Conservation (phyloP, 2,797 vertebrate genomes). For the Channa striata region DNA sequence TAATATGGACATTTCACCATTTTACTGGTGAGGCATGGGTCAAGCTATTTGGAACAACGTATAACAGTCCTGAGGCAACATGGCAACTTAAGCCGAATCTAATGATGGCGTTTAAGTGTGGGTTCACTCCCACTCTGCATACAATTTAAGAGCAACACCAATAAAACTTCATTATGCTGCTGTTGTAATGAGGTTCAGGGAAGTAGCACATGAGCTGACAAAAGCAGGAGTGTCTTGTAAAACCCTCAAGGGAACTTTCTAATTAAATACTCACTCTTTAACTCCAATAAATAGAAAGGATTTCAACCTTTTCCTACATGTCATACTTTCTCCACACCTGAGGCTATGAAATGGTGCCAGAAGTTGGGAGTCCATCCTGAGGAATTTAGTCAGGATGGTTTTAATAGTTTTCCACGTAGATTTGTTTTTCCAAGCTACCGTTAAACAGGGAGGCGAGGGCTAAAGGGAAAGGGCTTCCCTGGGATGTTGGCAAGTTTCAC, state of each 20-base stretch:
- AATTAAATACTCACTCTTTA: slow-evolving; percentile 78
- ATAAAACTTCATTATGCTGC: slow-evolving; percentile 85
- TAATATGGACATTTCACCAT: slow-evolving; percentile 57
- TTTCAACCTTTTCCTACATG: slow-evolving; percentile 82
- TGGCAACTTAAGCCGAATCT: slow-evolving; percentile 70
- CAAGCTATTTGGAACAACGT: slow-evolving; percentile 65
- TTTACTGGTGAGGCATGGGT: slow-evolving; percentile 65
- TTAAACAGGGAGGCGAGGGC: slow-evolving; percentile 70
- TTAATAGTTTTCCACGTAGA: slow-evolving; percentile 83
- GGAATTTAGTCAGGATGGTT: slow-evolving; percentile 79
- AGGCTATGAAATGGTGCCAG: slow-evolving; percentile 72
- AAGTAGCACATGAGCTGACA: slow-evolving; percentile 78
- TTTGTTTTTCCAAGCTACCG: slow-evolving; percentile 84
- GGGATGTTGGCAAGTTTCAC: slow-evolving; percentile 74
- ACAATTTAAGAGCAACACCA: slow-evolving; percentile 81
- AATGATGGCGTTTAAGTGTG: slow-evolving; percentile 77
- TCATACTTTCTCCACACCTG: slow-evolving; percentile 83
- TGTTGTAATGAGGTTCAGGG: slow-evolving; percentile 78
- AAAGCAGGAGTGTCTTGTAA: slow-evolving; percentile 80
- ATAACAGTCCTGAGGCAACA: slow-evolving; percentile 58
- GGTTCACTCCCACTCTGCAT: slow-evolving; percentile 71
- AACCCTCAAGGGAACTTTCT: slow-evolving; percentile 77
- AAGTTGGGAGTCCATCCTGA: slow-evolving; percentile 76
- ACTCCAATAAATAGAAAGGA: slow-evolving; percentile 72
- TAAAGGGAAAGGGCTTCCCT: slow-evolving; percentile 79